These are phyloP conservation scores for Podargus strigoides DNA, from an alignment of 2,797 vertebrate genomes.

Conservation along the genomic window DNA sequence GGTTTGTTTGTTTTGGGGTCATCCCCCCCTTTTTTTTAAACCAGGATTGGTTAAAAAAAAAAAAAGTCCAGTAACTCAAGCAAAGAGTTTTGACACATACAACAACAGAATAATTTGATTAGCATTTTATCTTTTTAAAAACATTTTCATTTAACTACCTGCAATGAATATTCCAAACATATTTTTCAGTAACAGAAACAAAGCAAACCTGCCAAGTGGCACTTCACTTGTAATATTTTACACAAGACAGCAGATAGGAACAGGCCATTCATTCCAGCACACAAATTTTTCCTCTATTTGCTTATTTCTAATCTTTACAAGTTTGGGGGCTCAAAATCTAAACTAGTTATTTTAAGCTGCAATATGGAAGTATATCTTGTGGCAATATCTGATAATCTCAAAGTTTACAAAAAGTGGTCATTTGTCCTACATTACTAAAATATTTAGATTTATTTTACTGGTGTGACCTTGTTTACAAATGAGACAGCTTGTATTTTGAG, in stretches of 20 bases:
- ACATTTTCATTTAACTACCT: constrained; percentile 19
- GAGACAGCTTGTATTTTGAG: neutral
- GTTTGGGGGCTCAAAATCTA: neutral
- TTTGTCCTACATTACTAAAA: neutral
- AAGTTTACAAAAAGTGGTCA: neutral
- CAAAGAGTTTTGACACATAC: constrained; percentile 32
- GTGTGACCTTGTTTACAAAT: neutral
- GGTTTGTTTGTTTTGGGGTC: neutral
- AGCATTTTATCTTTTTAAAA: neutral
- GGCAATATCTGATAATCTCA: neutral
- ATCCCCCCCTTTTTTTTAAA: neutral
- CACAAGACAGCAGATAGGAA: neutral
- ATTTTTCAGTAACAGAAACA: constrained; percentile 12
- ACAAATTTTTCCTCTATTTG: neutral
- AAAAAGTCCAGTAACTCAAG: neutral
- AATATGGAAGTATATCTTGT: neutral
- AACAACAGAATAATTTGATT: constrained; percentile 18
- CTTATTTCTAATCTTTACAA: neutral
- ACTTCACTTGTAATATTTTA: neutral
- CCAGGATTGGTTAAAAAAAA: neutral
- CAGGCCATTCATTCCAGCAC: neutral
- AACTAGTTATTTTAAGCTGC: neutral
- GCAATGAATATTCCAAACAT: constrained; percentile 18
- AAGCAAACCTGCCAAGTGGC: constrained; percentile 18
- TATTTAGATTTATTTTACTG: neutral